These are phyloP conservation scores for Cheirogaleus medius DNA, from an alignment of 2,113 vertebrate species.

Conservation along the genomic window DNA sequence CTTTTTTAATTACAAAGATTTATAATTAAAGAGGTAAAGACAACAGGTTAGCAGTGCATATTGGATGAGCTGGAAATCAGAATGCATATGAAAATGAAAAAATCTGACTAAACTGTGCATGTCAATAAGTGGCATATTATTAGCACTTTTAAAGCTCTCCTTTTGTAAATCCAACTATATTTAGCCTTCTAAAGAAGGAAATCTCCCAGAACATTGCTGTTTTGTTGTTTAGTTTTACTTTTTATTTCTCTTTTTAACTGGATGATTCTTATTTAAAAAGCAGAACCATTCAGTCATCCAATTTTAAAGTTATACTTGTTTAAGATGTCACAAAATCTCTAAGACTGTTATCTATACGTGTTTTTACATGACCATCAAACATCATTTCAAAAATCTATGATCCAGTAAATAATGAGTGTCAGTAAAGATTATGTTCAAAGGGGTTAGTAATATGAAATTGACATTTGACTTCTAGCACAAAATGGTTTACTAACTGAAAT, in stretches of 20 bases:
- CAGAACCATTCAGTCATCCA: background rate
- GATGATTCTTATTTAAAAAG: background rate
- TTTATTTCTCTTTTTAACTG: constrained; percentile 39
- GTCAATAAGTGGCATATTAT: constrained; percentile 58
- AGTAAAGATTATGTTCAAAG: constrained; percentile 34
- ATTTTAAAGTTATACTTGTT: constrained; percentile 59
- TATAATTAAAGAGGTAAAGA: constrained; percentile 31
- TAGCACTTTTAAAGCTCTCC: constrained; percentile 69
- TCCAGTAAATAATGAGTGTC: background rate
- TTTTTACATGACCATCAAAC: background rate
- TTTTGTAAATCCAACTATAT: constrained; percentile 66
- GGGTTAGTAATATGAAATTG: background rate
- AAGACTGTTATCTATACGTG: background rate
- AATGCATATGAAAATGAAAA: constrained; percentile 58
- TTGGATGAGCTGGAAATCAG: constrained; percentile 50
- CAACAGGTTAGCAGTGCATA: constrained; percentile 62
- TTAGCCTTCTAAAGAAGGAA: constrained; percentile 73
- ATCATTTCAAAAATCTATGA: constrained; percentile 12
- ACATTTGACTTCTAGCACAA: background rate
- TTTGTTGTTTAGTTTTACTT: background rate
- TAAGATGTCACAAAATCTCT: background rate
- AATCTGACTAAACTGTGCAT: constrained; percentile 52
- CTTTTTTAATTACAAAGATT: constrained; percentile 61
- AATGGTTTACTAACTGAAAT: background rate
- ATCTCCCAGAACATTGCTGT: background rate